Percentiles rank a stretch among this genome's conserved stretches.
Evolutionary conservation across 2,797 vertebrate genomes (phyloP).

Genomic region (Catamblyrhynchus diadema): DNA sequence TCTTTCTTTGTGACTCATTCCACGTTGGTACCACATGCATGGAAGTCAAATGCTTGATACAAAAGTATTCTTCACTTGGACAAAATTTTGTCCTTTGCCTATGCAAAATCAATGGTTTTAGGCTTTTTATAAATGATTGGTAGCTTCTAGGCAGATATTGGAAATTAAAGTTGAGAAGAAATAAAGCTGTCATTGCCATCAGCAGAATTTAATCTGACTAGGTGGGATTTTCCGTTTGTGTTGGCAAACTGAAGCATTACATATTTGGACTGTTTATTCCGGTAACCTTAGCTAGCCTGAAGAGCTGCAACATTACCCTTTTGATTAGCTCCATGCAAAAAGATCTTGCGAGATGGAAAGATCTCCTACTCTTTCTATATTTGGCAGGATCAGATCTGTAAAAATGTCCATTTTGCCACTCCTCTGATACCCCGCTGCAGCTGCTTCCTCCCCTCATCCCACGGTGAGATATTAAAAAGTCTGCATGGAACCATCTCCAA

Average conservation of each 20-base stretch:
- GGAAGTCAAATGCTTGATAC: not conserved
- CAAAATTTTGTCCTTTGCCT: not conserved
- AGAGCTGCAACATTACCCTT: slow-evolving; percentile 33
- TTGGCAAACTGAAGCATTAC: slow-evolving; percentile 46
- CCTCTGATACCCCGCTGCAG: slow-evolving; percentile 34
- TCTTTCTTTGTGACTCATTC: not conserved
- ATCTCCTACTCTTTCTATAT: slow-evolving; percentile 54
- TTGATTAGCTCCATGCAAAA: slow-evolving; percentile 62
- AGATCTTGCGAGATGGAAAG: slow-evolving; percentile 16
- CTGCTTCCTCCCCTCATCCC: slow-evolving; percentile 57
- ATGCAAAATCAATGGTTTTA: not conserved
- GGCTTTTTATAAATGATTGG: slow-evolving; percentile 12
- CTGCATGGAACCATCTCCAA: slow-evolving; percentile 31
- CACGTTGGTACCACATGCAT: not conserved
- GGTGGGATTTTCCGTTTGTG: slow-evolving; percentile 66
- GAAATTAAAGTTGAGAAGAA: slow-evolving; percentile 44
- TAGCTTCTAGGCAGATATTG: not conserved
- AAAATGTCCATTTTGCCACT: slow-evolving; percentile 60
- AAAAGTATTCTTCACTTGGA: not conserved
- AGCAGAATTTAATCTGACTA: slow-evolving; percentile 52
- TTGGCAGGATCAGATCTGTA: slow-evolving; percentile 37
- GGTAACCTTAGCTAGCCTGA: slow-evolving; percentile 50
- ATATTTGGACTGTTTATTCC: slow-evolving; percentile 56
- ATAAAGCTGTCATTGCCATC: slow-evolving; percentile 23
- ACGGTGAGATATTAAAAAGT: slow-evolving; percentile 52